A percentile compares a stretch with the other conserved stretches of the same genome.
These are phyloP conservation scores for Ariolimax columbianus DNA, from an alignment of 2,888 invertebrate genomes.

Conservation along the genomic window DNA sequence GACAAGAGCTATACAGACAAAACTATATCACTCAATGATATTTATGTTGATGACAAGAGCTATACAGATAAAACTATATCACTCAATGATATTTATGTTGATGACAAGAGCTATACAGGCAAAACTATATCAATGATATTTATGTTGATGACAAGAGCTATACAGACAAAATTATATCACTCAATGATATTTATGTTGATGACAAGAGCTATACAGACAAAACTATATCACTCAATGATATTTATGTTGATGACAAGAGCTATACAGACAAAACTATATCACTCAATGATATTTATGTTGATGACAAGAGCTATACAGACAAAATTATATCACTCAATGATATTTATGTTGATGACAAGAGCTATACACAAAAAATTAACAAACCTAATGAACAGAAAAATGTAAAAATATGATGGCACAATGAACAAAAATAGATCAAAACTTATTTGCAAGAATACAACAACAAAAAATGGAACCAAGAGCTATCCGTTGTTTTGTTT, in stretches of 20 bases:
- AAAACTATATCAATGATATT: neutral
- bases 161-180: neutral
- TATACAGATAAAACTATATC: neutral
- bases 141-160: neutral
- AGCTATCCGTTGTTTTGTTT: too few relatives aligned
- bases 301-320: neutral
- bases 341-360: neutral
- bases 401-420: neutral
- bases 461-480: too few relatives aligned
- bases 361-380: neutral
- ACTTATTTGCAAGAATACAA: too few relatives aligned
- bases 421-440: neutral
- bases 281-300: conserved; percentile 11
- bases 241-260: neutral
- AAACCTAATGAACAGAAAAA: neutral
- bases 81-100: conserved; percentile 11
- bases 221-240: neutral
- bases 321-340: neutral
- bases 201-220: neutral
- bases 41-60: neutral
- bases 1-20: neutral
- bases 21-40: neutral
- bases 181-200: neutral
- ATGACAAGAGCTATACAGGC: neutral
- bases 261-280: neutral